A percentile compares a stretch with the other conserved stretches of the same genome.
Conservation (phyloP, 2,113 vertebrate genomes). For the Upupa epops region DNA sequence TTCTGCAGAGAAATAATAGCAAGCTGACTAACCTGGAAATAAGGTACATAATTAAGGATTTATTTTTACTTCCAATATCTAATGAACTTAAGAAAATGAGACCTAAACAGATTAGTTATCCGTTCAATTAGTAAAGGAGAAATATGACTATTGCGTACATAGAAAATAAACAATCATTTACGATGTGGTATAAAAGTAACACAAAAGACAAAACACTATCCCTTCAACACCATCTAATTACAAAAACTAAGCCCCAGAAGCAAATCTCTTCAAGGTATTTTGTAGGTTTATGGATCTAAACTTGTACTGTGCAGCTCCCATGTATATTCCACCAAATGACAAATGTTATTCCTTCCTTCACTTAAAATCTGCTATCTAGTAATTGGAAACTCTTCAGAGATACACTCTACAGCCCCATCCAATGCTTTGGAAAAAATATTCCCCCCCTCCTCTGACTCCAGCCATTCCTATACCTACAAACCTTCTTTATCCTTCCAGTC, state of each 20-base stretch:
- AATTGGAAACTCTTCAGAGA: background rate
- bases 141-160: background rate
- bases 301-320: background rate
- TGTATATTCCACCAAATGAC: background rate
- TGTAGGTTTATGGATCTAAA: background rate
- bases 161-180: background rate
- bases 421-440: background rate
- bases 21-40: background rate
- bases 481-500: background rate
- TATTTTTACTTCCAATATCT: background rate
- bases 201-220: background rate
- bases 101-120: background rate
- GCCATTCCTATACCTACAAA: background rate
- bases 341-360: background rate
- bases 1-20: background rate
- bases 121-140: background rate
- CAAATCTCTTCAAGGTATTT: background rate
- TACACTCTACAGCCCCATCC: background rate
- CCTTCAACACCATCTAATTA: background rate
- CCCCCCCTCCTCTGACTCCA: background rate
- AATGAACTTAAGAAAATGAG: background rate
- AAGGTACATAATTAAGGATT: background rate
- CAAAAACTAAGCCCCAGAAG: background rate
- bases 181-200: background rate
- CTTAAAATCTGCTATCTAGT: background rate